Evolutionary conservation across 2,113 vertebrate species (phyloP), one percentile per base, ranked within the genome.

Genomic region (Xyrauchen texanus): DNA sequence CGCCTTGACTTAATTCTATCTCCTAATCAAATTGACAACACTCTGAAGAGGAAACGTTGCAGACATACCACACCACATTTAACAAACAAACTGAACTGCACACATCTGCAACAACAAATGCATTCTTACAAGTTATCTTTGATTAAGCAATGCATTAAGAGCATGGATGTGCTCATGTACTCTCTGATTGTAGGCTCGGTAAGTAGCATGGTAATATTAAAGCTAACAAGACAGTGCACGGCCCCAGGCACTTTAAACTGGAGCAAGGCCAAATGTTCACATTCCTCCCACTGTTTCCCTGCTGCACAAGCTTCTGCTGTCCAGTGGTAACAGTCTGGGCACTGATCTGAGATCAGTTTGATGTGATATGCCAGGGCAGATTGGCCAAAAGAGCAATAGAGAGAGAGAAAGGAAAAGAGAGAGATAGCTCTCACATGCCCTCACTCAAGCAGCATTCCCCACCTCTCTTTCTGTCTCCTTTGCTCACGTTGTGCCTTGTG

Each of bases 251-350:
- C 84, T 85, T 80, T 83, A 79, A 76, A 71, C 75, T 90, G 88
- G 91, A 89, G 68, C 70, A 65, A 79, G 72, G 88, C 91, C 91
- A 91, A 85, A 47, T 53, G 64, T 83, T 87, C 77, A 83, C 89
- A 93, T 92, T 93, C 90, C 89, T 91, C 34, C 78, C 68, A 79
- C 88, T 90, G 71, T 83, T 87, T 87, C 78, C 74, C 63, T 78
- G 77, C 78, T 74, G 58, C 63, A 75, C 46, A 62, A 51, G 72
- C 60, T 63, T 52, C 76, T 78, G 78, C 77, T 82, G 51, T 71
- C 78, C 80, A 82, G 84, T 85, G 79, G 51, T 84, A 80, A 83
- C 57, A 11, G 60, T 45, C 79, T 49, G 81, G 72, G 83, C 77
- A 57, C 78, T 76, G 78, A 66, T 69, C 49, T 68, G 57, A 44